Evolutionary conservation across 2,113 vertebrate genomes (phyloP).

Genomic region (Gallinago undulata): DNA sequence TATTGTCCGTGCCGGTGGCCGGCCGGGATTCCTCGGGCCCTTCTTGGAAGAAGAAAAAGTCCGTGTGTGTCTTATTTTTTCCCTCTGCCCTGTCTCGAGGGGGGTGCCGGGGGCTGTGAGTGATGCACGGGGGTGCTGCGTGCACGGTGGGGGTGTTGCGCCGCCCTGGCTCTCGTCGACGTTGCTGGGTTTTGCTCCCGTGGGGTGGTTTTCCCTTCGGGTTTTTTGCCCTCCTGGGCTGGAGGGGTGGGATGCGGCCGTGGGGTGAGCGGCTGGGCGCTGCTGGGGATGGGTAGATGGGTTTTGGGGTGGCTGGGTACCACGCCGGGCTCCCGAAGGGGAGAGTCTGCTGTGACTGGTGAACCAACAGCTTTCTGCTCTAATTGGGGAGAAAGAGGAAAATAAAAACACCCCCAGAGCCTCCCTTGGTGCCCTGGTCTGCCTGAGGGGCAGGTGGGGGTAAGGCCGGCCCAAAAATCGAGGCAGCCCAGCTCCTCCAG

Average conservation of each 20-base stretch:
- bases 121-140: background rate
- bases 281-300: background rate
- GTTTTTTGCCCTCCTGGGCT: background rate
- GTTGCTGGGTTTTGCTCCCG: accelerated
- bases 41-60: background rate
- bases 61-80: slow-evolving; percentile 5
- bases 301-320: background rate
- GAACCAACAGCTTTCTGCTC: background rate
- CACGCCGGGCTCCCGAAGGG: background rate
- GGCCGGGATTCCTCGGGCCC: slow-evolving; percentile 43
- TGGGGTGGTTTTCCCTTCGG: accelerated
- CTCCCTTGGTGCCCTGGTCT: background rate
- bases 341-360: accelerated
- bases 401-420: background rate
- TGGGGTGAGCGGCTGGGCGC: accelerated
- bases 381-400: background rate
- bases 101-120: background rate
- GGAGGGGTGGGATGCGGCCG: accelerated
- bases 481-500: background rate
- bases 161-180: accelerated
- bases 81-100: background rate
- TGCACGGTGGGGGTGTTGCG: accelerated
- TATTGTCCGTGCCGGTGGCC: slow-evolving; percentile 50
- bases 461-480: accelerated
- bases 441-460: background rate